Evolutionary conservation across 1,140 invertebrate species (phyloP).

Genomic region (Drosophila nigrodunni): DNA sequence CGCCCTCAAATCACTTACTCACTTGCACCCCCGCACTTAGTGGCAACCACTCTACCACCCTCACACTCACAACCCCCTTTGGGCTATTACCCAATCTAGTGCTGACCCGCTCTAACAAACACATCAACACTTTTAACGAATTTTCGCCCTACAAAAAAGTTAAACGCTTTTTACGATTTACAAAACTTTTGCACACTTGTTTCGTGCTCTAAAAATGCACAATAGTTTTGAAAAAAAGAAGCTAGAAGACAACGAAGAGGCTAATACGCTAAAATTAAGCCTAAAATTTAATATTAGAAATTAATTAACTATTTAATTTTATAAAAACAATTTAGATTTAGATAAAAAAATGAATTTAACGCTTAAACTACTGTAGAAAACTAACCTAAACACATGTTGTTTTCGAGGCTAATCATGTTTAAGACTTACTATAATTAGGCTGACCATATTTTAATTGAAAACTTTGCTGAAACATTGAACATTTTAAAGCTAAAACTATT

Average conservation of each 20-base stretch:
- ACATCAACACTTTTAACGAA: slow-evolving; percentile 37
- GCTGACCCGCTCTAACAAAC: slow-evolving; percentile 21
- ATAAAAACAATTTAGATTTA: too few relatives aligned
- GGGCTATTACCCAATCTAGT: background rate
- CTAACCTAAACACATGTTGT: too few relatives aligned
- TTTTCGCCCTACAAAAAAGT: slow-evolving; percentile 27
- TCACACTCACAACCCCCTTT: background rate
- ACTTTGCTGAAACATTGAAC: too few relatives aligned
- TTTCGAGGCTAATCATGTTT: too few relatives aligned
- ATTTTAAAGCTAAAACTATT: too few relatives aligned
- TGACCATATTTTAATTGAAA: too few relatives aligned
- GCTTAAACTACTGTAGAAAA: too few relatives aligned
- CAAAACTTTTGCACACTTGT: slow-evolving; percentile 41
- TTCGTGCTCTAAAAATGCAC: slow-evolving; percentile 10
- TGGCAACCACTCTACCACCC: too few relatives aligned
- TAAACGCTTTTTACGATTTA: slow-evolving; percentile 41
- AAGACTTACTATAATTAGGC: too few relatives aligned
- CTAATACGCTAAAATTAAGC: background rate
- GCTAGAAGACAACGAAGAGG: background rate
- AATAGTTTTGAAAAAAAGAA: background rate
- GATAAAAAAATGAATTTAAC: too few relatives aligned
- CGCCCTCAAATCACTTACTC: background rate
- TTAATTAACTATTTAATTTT: too few relatives aligned
- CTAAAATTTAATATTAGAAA: too few relatives aligned
- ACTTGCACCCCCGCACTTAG: background rate